Conservation (phyloP, 2,113 vertebrate genomes). For the Euleptes europaea region DNA sequence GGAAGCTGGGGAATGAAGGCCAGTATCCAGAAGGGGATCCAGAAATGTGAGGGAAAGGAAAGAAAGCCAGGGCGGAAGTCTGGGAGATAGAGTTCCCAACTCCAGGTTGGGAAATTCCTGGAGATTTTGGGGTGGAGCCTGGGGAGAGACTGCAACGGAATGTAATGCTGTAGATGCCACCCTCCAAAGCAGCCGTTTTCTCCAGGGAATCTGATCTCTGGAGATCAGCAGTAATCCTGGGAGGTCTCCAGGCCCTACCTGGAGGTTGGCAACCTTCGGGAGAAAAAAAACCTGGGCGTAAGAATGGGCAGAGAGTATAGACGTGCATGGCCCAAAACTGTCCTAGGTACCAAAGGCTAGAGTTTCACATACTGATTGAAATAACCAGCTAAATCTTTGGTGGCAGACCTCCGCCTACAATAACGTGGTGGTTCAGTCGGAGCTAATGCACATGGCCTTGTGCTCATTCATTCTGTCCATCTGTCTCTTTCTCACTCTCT, state of each 20-base stretch:
- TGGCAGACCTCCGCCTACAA: neutral
- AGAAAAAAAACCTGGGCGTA: neutral
- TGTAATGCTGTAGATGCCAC: too few species aligned
- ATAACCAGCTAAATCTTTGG: neutral
- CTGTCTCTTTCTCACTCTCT: constrained; percentile 6
- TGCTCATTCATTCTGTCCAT: neutral
- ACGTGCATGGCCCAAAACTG: neutral
- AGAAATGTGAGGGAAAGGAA: neutral
- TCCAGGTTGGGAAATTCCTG: too few species aligned
- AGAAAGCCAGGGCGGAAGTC: neutral
- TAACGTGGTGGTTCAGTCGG: constrained; percentile 67
- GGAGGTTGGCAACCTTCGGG: too few species aligned
- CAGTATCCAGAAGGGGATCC: neutral
- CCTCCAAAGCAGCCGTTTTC: too few species aligned
- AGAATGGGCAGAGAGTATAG: neutral
- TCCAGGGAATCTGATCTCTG: too few species aligned
- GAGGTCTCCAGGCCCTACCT: too few species aligned
- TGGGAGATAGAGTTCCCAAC: too few species aligned
- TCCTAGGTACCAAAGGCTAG: neutral
- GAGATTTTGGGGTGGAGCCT: too few species aligned
- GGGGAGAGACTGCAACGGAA: too few species aligned
- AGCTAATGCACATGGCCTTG: constrained; percentile 42
- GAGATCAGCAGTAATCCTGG: too few species aligned
- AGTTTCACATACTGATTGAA: neutral
- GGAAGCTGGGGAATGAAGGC: neutral